These are phyloP conservation scores for Micrasema minimum DNA, from an alignment of 1,140 invertebrate species.

Conservation along the genomic window DNA sequence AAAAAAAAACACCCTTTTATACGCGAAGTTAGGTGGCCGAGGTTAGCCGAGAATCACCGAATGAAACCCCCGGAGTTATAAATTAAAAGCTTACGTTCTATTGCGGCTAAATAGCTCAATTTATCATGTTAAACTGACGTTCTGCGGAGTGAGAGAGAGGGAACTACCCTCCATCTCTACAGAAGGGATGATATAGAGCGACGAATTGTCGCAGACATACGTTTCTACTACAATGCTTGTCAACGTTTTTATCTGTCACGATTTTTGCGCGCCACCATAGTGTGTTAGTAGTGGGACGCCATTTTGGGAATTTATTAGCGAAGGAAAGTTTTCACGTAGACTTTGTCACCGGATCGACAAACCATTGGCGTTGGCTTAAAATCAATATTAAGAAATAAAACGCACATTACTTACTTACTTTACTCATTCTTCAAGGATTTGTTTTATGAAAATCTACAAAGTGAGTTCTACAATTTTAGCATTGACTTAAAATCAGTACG, in stretches of 20 bases:
- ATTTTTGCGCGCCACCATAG: slow-evolving; percentile 32
- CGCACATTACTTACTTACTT: too few species aligned
- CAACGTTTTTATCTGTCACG: slow-evolving; percentile 33
- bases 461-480: too few species aligned
- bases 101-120: slow-evolving; percentile 50
- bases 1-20: too few species aligned
- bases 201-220: slow-evolving; percentile 38
- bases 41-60: slow-evolving; percentile 2
- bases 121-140: slow-evolving; percentile 50
- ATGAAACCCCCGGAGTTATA: slow-evolving; percentile 43
- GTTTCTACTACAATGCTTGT: slow-evolving; percentile 27
- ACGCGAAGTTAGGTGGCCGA: too few species aligned
- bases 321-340: too few species aligned
- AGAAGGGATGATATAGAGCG: slow-evolving; percentile 30
- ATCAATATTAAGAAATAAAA: too few species aligned
- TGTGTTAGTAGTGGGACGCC: slow-evolving; percentile 10
- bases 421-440: too few species aligned
- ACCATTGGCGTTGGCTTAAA: too few species aligned
- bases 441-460: too few species aligned
- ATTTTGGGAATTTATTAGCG: slow-evolving; percentile 25
- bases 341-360: too few species aligned
- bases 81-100: slow-evolving; percentile 50
- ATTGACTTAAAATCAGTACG: too few species aligned
- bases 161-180: neutral
- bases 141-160: slow-evolving; percentile 6